Base-by-base conservation (phyloP, 2,113 vertebrate genomes). In the Desmodus rotundus region DNA sequence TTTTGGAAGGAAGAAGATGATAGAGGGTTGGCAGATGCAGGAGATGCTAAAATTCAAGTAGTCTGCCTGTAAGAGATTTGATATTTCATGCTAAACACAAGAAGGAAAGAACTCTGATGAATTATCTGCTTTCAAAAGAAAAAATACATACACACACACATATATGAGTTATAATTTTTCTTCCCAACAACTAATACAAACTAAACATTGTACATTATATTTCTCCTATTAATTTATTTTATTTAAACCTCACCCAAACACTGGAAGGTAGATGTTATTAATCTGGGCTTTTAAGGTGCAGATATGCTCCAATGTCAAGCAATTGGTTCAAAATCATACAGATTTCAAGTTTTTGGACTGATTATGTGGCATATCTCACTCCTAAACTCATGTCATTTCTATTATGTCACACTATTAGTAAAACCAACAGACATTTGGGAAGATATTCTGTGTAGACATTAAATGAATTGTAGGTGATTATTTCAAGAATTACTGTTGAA, bases 41-140 rank as follows among this genome's bases (percentile, higher is more conserved):
- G 82, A 95, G 54, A 87, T 83, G 73, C 15, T 95, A 84, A 94
- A 95, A 84, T 93, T 96, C 80, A 80, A 74, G 31, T 82, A 68
- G 9, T 58, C 13, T 87, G 63, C 20, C 28, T 93, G 16, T 3
- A 93, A 95, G 26, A 92, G 87, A 87, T 76, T 52, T 87, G 7
- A 12, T 70, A 92, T 63, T 89, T 73, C 20, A 73, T 31, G 45
- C 0, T 24, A 78, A 93, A 91, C 26, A 83, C 58, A 81, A 73
- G 36, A 41, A 67, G 72, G 12, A 89, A 77, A 61, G 13, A 80
- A 73, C 11, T 45, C n/a, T 61, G 33, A 54, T 85, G 38, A 89
- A 70, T 68, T 19, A 26, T 33, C 3, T 20, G 10, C 50, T 74
- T 84, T 63, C 14, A n/a, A 89, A 82, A 50, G 14, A 89, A 87